Percentiles rank a stretch among this genome's conserved stretches.
These are phyloP conservation scores for Menidia beryllina DNA, from an alignment of 2,113 vertebrate species.

Conservation along the genomic window DNA sequence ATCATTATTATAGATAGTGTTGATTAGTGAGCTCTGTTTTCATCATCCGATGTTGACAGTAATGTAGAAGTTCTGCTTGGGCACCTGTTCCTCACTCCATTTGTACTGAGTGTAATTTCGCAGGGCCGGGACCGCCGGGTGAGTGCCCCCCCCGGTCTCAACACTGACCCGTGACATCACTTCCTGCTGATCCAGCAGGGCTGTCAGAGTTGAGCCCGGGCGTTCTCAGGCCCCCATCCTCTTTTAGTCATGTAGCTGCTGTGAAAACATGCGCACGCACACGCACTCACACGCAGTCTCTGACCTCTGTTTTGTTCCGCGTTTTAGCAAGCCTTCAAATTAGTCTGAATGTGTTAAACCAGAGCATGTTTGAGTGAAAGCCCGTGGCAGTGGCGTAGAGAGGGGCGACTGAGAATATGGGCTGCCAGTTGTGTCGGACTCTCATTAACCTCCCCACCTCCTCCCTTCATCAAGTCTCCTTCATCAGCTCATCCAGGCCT, in stretches of 20 bases:
- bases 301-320: slow-evolving; percentile 66
- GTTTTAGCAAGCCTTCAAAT: slow-evolving; percentile 61
- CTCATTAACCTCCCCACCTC: slow-evolving; percentile 79
- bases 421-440: slow-evolving; percentile 68
- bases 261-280: slow-evolving; percentile 45
- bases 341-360: slow-evolving; percentile 63
- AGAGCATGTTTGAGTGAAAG: slow-evolving; percentile 48
- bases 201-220: slow-evolving; percentile 58
- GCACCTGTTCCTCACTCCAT: slow-evolving; percentile 46
- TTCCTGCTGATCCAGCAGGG: slow-evolving; percentile 69
- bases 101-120: slow-evolving; percentile 55
- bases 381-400: slow-evolving; percentile 45
- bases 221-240: slow-evolving; percentile 58
- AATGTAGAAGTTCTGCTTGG: slow-evolving; percentile 72
- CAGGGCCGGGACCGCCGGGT: slow-evolving; percentile 62
- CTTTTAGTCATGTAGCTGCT: slow-evolving; percentile 53
- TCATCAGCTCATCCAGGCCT: slow-evolving; percentile 77
- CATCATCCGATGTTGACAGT: not conserved
- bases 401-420: slow-evolving; percentile 47
- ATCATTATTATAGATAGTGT: not conserved
- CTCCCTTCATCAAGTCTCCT: slow-evolving; percentile 69
- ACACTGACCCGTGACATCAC: slow-evolving; percentile 75
- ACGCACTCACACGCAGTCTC: slow-evolving; percentile 30
- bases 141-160: slow-evolving; percentile 62
- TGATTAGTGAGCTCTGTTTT: not conserved